phyloP scores from a whole-genome alignment of 2,888 invertebrate species.

The Diadegma fenestrale region DNA sequence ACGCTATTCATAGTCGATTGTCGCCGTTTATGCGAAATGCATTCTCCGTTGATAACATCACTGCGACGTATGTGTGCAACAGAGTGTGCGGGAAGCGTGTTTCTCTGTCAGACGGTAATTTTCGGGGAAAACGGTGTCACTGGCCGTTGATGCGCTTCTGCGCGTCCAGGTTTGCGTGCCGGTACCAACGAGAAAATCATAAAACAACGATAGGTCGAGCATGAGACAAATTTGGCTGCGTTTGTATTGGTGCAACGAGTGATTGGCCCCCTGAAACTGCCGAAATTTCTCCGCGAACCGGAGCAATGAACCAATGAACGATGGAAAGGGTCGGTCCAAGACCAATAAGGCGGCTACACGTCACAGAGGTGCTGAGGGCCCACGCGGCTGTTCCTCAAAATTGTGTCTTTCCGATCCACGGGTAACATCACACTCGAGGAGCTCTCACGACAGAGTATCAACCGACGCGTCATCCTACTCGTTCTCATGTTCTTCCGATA shows the following conservation, averaged over 20 bases:
- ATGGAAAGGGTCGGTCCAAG: conserved; percentile 81
- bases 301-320: conserved; percentile 79
- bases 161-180: conserved; percentile 24
- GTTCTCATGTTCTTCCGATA: conserved; percentile 74
- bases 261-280: conserved; percentile 72
- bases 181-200: conserved; percentile 62
- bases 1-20: neutral
- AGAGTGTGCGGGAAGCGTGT: conserved; percentile 6
- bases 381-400: conserved; percentile 85
- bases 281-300: conserved; percentile 77
- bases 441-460: conserved; percentile 44
- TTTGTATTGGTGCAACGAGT: conserved; percentile 19
- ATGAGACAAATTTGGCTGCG: conserved; percentile 29
- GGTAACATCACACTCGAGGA: conserved; percentile 76
- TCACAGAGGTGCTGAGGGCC: conserved; percentile 82
- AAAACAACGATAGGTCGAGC: conserved; percentile 28
- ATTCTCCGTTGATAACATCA: conserved; percentile 32
- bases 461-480: conserved; percentile 48
- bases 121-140: conserved; percentile 84
- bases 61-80: neutral
- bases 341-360: conserved; percentile 81
- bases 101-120: conserved; percentile 68
- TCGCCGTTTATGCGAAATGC: conserved; percentile 4
- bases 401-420: conserved; percentile 84
- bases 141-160: conserved; percentile 74